phyloP scores from a whole-genome alignment of 1,140 invertebrate genomes.

The Onthophagus taurus region DNA sequence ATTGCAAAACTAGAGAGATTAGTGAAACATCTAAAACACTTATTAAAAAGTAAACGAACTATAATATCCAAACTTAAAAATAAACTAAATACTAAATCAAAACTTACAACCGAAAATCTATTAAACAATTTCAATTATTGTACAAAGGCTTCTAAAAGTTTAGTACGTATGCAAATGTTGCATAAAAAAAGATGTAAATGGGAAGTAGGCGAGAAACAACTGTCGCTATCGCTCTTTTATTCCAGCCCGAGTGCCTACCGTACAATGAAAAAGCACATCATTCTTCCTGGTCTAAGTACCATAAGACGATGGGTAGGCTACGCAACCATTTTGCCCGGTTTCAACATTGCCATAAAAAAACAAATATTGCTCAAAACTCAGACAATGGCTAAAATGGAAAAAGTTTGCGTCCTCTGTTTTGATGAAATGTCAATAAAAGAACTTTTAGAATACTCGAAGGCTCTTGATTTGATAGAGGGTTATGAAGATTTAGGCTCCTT shows the following conservation, averaged over 20 bases:
- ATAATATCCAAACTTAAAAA: too few species aligned
- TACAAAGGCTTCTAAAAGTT: not conserved
- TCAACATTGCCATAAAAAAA: not conserved
- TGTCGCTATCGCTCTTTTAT: not conserved
- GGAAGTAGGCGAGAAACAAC: not conserved
- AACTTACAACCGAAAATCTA: too few species aligned
- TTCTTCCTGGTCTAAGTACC: not conserved
- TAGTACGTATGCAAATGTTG: not conserved
- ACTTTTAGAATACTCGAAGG: not conserved
- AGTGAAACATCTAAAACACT: too few species aligned
- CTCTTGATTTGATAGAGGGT: not conserved
- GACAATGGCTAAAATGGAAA: not conserved
- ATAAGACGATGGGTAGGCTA: not conserved
- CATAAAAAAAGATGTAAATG: not conserved
- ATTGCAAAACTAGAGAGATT: too few species aligned
- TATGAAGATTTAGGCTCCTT: constrained; percentile 1
- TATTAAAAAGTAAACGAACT: too few species aligned
- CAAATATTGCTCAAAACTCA: not conserved
- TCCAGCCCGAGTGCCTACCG: not conserved
- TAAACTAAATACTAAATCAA: too few species aligned
- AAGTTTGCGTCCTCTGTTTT: not conserved
- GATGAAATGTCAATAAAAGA: constrained; percentile 1
- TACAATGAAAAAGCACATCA: not conserved
- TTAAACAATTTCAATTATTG: too few species aligned
- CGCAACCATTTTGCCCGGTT: not conserved